A percentile compares a stretch with the other conserved stretches of the same genome.
phyloP scores from a whole-genome alignment of 2,888 invertebrate species.

The Norana najaformis region DNA sequence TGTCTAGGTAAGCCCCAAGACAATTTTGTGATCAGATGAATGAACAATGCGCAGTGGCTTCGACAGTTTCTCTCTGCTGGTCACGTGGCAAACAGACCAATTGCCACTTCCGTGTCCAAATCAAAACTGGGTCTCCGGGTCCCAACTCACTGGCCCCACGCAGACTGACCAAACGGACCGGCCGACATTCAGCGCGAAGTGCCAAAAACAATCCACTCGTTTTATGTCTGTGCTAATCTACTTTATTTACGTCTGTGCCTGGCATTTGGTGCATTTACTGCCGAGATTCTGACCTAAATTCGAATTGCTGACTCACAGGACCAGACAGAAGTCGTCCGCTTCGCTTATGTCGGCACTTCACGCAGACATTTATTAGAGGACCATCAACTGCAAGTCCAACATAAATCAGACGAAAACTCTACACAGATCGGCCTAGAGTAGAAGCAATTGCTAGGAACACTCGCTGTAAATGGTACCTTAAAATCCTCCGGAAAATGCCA shows the following conservation, averaged over 20 bases:
- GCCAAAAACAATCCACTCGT: not conserved
- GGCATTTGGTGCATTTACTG: not conserved
- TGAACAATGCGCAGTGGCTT: not conserved
- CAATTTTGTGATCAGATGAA: not conserved
- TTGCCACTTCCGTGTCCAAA: not conserved
- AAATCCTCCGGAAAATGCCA: too few relatives aligned
- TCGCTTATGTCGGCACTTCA: not conserved
- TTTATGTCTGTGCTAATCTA: conserved; percentile 1
- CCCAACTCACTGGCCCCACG: not conserved
- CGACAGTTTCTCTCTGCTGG: not conserved
- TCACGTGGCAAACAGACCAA: not conserved
- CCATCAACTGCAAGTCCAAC: not conserved
- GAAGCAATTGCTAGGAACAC: too few relatives aligned
- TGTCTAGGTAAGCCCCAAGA: too few relatives aligned
- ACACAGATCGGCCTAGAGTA: too few relatives aligned
- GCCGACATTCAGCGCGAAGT: too few relatives aligned
- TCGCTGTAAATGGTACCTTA: too few relatives aligned
- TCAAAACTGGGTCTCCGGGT: not conserved
- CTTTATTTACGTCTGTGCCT: not conserved
- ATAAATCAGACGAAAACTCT: too few relatives aligned
- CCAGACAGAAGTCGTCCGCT: not conserved
- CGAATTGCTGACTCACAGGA: not conserved
- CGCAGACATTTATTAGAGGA: not conserved
- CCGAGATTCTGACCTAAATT: not conserved
- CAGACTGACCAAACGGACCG: not conserved